A percentile compares a stretch with the other conserved stretches of the same genome.
phyloP scores from a whole-genome alignment of 1,140 invertebrate genomes.

The Cyclargus thomasi region DNA sequence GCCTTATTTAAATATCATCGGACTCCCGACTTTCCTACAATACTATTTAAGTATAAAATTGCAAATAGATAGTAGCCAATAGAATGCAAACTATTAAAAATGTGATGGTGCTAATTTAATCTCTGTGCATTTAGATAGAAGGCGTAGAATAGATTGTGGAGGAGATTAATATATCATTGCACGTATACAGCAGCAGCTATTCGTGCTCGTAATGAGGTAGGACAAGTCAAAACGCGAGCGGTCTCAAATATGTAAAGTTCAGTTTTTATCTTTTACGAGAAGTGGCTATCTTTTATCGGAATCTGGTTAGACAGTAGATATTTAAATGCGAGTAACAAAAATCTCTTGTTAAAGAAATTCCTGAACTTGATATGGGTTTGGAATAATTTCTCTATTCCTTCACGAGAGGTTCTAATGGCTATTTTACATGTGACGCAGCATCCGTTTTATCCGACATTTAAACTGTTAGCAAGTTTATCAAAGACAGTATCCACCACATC shows the following conservation, averaged over 20 bases:
- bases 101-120: slow-evolving; percentile 25
- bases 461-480: too few relatives aligned
- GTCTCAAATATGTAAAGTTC: slow-evolving; percentile 47
- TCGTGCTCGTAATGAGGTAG: slow-evolving; percentile 63
- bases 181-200: slow-evolving; percentile 46
- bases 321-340: slow-evolving; percentile 25
- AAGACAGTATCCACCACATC: too few relatives aligned
- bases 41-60: slow-evolving; percentile 62
- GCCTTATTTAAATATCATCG: slow-evolving; percentile 41
- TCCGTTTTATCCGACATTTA: too few relatives aligned
- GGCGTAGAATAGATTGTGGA: slow-evolving; percentile 31
- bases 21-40: slow-evolving; percentile 55
- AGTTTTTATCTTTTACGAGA: slow-evolving; percentile 42
- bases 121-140: slow-evolving; percentile 22
- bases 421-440: too few relatives aligned
- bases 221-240: slow-evolving; percentile 62
- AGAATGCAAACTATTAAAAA: slow-evolving; percentile 33
- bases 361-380: neutral
- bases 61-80: slow-evolving; percentile 44
- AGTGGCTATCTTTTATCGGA: slow-evolving; percentile 38
- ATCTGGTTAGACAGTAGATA: slow-evolving; percentile 33
- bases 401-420: too few relatives aligned
- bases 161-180: slow-evolving; percentile 38
- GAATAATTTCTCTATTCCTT: slow-evolving; percentile 2
- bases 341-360: slow-evolving; percentile 11